These are phyloP conservation scores for Luffia ferchaultella DNA, from an alignment of 2,888 invertebrate genomes.

Conservation along the genomic window DNA sequence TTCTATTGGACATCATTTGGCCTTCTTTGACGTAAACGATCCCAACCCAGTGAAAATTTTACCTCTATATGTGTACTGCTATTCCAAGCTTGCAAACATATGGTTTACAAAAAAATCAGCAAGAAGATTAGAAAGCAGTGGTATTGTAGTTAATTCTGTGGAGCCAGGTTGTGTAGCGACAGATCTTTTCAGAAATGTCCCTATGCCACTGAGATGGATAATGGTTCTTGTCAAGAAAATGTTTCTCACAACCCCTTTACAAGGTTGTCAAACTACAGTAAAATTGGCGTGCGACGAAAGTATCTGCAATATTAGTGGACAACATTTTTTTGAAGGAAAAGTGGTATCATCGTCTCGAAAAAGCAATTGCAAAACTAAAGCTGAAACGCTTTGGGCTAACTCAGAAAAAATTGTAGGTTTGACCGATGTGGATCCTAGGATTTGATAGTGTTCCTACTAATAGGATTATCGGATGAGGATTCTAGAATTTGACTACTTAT, in stretches of 20 bases:
- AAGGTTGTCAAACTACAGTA: constrained; percentile 85
- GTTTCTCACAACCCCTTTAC: constrained; percentile 78
- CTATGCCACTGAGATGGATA: constrained; percentile 76
- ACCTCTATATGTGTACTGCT: constrained; percentile 78
- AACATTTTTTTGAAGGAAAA: constrained; percentile 83
- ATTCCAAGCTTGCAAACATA: constrained; percentile 86
- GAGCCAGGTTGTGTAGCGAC: constrained; percentile 89
- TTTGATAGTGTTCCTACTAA: too few relatives aligned
- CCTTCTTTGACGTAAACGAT: too few relatives aligned
- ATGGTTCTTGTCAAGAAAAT: constrained; percentile 71
- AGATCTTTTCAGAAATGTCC: constrained; percentile 85
- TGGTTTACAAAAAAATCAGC: constrained; percentile 82
- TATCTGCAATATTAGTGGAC: constrained; percentile 73
- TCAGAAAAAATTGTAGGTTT: constrained; percentile 79
- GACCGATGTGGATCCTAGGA: constrained; percentile 72
- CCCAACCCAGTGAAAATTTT: constrained; percentile 76
- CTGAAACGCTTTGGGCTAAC: constrained; percentile 85
- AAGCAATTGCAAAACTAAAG: constrained; percentile 73
- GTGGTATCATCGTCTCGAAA: constrained; percentile 68
- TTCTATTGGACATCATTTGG: too few relatives aligned
- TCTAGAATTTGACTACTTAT: too few relatives aligned
- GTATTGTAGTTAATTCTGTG: constrained; percentile 83
- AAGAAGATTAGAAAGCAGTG: constrained; percentile 76
- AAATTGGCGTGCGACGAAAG: constrained; percentile 80
- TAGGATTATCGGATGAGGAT: too few relatives aligned